Base-by-base conservation (phyloP, 2,888 invertebrate genomes). In the Hyalella azteca region DNA sequence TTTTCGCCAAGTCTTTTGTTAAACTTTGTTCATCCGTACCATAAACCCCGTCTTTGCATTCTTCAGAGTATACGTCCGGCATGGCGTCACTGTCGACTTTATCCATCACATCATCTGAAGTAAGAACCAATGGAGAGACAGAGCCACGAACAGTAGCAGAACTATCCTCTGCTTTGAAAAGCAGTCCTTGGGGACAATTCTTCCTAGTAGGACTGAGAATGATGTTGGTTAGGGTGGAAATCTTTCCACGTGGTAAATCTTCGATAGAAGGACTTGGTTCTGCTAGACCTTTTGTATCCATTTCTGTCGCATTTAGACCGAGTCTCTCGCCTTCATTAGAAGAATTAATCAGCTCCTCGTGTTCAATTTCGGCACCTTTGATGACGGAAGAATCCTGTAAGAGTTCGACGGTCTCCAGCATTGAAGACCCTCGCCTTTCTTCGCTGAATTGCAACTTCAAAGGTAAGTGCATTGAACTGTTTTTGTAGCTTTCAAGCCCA, bases 381-480 rank as follows among this genome's bases (percentile, higher is more conserved):
- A 66, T 36, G 26, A 66, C 66, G 3, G 32, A 19, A 36, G 36
- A 36, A 36, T 66, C 66, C 3, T 32, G 29, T 29, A 66, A 9
- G 19, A 19, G 29, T 66, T 66, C 36, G 19, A 66, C 13, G 1
- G 66, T 66, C 36, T 66, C 66, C 13, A 66, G 66, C 29, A 66
- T 7, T 19, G 66, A 66, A 29, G 66, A 66, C n/a, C 29, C 66
- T n/a, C 66, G 22, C 36, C 39, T 66, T 29, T 66, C 66, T 66
- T 66, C 66, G n/a, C 66, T 66, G 19, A 66, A 66, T 5, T 66
- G 22, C 32, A 66, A 5, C 19, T 66, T n/a, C 22, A 66, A n/a
- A 7, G 19, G 32, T 22, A 66, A 36, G 32, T 22, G 66, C 66
- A 13, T 36, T 66, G 19, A 36, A 13, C 7, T 29, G 36, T 36